These are phyloP conservation scores for Chlorodrepanis virens DNA, from an alignment of 2,113 vertebrate species.

Conservation along the genomic window DNA sequence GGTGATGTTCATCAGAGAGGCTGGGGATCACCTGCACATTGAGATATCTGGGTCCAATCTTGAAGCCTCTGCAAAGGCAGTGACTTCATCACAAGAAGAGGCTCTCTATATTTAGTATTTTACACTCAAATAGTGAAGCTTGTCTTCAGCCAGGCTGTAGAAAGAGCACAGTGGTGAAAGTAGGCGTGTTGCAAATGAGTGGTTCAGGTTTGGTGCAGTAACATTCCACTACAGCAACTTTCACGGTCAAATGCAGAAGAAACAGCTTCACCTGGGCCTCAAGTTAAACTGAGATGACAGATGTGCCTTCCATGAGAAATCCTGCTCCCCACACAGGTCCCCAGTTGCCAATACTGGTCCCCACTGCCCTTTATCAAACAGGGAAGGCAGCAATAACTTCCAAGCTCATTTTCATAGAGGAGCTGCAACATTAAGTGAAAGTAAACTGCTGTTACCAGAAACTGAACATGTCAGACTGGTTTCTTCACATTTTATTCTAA, in stretches of 20 bases:
- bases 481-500: neutral
- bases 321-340: neutral
- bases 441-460: neutral
- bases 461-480: neutral
- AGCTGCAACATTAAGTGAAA: neutral
- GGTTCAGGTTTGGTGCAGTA: neutral
- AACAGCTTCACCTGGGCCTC: neutral
- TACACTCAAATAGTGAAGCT: neutral
- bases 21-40: neutral
- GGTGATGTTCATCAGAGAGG: neutral
- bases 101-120: neutral
- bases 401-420: neutral
- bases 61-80: neutral
- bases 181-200: accelerated
- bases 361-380: neutral
- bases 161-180: neutral
- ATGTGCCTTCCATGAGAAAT: neutral
- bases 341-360: neutral
- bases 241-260: neutral
- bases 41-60: neutral
- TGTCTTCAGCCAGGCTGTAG: neutral
- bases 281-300: neutral
- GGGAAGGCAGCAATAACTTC: neutral
- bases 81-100: neutral
- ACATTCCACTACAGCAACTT: neutral